Conservation (phyloP, 2,888 invertebrate species). For the Labia minor region DNA sequence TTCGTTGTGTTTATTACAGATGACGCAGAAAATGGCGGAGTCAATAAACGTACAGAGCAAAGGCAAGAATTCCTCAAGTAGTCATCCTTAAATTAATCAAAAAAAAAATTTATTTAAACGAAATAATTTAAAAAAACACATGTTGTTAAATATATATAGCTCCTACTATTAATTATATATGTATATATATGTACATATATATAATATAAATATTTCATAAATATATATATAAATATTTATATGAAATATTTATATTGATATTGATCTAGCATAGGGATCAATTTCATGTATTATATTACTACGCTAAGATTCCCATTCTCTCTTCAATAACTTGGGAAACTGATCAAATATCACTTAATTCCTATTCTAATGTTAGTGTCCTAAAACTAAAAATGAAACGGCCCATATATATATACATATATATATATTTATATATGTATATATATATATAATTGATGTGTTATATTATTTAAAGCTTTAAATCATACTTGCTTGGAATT, state of each 20-base stretch:
- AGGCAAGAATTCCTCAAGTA: slow-evolving; percentile 20
- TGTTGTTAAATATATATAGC: background rate
- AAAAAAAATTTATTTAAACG: background rate
- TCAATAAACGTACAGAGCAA: slow-evolving; percentile 20
- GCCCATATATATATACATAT: no score
- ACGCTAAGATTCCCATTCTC: background rate
- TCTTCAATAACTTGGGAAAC: slow-evolving; percentile 7
- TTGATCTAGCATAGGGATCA: no score
- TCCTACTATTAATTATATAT: background rate
- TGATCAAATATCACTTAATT: no score
- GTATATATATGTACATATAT: no score
- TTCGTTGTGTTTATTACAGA: slow-evolving; percentile 22
- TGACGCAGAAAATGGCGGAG: slow-evolving; percentile 23
- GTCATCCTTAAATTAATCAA: slow-evolving; percentile 20
- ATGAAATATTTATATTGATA: no score
- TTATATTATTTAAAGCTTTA: background rate
- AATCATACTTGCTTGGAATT: background rate
- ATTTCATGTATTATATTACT: background rate
- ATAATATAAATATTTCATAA: no score
- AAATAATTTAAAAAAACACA: background rate
- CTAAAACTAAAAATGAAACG: no score
- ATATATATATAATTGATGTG: no score
- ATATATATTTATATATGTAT: no score
- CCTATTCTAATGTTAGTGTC: no score
- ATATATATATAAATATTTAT: no score